phyloP scores from a whole-genome alignment of 2,797 vertebrate genomes.

The Oreochromis grahami region DNA sequence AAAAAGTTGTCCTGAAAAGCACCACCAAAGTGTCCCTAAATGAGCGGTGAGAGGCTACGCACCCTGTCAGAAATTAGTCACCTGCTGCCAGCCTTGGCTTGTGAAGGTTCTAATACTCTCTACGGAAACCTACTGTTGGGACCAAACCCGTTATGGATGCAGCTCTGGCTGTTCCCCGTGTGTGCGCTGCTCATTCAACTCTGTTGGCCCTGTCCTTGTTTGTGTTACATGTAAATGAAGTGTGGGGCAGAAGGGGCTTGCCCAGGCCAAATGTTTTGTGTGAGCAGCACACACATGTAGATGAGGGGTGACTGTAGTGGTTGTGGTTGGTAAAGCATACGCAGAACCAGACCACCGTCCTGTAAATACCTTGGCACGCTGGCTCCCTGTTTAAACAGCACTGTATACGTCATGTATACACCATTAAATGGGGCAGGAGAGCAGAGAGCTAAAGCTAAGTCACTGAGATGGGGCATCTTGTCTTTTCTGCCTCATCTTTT shows the following conservation, averaged over 20 bases:
- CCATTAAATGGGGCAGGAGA: conserved; percentile 14
- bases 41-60: conserved; percentile 96
- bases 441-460: conserved; percentile 1
- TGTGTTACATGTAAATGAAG: background rate
- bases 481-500: background rate
- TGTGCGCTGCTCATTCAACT: conserved; percentile 67
- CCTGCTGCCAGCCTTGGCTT: conserved; percentile 59
- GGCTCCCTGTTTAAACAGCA: conserved; percentile 14
- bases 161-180: conserved; percentile 24
- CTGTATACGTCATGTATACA: conserved; percentile 34
- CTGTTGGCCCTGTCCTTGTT: background rate
- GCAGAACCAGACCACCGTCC: conserved; percentile 34
- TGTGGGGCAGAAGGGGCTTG: background rate
- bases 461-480: background rate
- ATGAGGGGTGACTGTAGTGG: conserved; percentile 47
- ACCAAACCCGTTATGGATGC: conserved; percentile 61
- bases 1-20: conserved; percentile 99
- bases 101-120: conserved; percentile 56
- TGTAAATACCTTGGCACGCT: conserved; percentile 19
- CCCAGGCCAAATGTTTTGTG: conserved; percentile 9
- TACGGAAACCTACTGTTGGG: conserved; percentile 60
- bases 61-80: conserved; percentile 75
- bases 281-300: conserved; percentile 66
- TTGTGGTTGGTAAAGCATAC: conserved; percentile 54
- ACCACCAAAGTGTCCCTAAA: conserved; percentile 99